Percentiles rank a stretch among this genome's conserved stretches.
These are phyloP conservation scores for Calephelis nemesis DNA, from an alignment of 1,140 invertebrate genomes.

Conservation along the genomic window DNA sequence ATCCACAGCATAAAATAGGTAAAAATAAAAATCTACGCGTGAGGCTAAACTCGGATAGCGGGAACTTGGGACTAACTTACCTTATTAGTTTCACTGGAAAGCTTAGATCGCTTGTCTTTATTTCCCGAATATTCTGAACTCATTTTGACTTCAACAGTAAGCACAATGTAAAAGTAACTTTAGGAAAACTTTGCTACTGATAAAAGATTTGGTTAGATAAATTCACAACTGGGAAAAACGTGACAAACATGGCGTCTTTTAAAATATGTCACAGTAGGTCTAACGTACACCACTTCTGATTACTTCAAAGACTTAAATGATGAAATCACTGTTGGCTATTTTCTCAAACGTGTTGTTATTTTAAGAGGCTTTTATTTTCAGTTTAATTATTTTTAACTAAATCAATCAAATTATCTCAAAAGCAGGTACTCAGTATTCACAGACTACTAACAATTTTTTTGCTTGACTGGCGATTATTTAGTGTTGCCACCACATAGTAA, in stretches of 20 bases:
- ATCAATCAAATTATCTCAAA: constrained; percentile 4
- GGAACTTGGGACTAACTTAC: constrained; percentile 61
- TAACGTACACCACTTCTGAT: not conserved
- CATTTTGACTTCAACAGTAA: constrained; percentile 41
- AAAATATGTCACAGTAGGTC: constrained; percentile 25
- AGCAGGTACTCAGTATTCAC: not conserved
- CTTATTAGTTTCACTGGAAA: constrained; percentile 42
- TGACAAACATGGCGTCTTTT: constrained; percentile 69
- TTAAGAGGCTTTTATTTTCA: not conserved
- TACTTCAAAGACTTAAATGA: constrained; percentile 12
- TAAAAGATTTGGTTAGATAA: constrained; percentile 40
- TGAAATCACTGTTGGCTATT: constrained; percentile 19
- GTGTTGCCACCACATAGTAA: not conserved
- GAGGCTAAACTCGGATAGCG: constrained; percentile 53
- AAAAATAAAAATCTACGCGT: constrained; percentile 49
- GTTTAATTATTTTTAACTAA: constrained; percentile 2
- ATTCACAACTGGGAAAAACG: constrained; percentile 65
- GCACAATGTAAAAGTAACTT: not conserved
- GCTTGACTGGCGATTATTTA: constrained; percentile 1
- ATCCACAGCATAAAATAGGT: constrained; percentile 27
- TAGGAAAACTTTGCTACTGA: not conserved
- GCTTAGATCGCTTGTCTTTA: constrained; percentile 43
- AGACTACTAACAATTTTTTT: constrained; percentile 9
- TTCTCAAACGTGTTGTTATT: constrained; percentile 19
- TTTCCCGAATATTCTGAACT: constrained; percentile 41